Evolutionary conservation across 64 coral and sea anemone genomes (phyloP).

Genomic region (Hydrozoanthus tunicans): DNA sequence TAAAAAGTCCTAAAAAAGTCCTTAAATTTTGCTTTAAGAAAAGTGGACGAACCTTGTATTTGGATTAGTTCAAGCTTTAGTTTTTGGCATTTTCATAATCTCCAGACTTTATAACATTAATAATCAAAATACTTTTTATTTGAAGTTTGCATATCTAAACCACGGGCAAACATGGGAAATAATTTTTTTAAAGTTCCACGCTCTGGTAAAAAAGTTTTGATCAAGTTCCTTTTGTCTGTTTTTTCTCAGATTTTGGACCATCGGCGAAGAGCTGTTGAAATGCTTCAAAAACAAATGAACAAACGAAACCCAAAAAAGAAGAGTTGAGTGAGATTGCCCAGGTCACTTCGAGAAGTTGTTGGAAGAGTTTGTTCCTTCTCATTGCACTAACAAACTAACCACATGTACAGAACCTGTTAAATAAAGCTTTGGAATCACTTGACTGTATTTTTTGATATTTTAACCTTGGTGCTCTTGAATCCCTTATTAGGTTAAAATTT

Average conservation of each 20-base stretch:
- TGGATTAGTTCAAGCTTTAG: no score
- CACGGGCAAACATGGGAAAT: no score
- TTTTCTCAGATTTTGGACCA: slow-evolving; percentile 78
- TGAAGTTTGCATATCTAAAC: no score
- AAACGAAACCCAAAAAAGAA: slow-evolving; percentile 96
- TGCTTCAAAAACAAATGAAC: slow-evolving; percentile 92
- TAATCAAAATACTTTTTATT: no score
- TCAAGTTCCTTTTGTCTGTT: not conserved
- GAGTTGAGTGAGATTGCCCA: slow-evolving; percentile 31
- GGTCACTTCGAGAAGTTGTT: not conserved
- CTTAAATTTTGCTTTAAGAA: no score
- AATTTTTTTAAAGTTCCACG: no score
- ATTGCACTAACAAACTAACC: not conserved
- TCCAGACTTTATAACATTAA: no score
- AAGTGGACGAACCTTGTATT: no score
- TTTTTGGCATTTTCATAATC: no score
- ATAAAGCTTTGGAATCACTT: slow-evolving; percentile 45
- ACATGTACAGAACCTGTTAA: slow-evolving; percentile 52
- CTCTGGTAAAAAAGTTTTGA: not conserved
- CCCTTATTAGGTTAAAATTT: no score
- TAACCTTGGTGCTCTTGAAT: not conserved
- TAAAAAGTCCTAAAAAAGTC: no score
- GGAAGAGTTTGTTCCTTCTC: not conserved
- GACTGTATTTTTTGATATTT: not conserved
- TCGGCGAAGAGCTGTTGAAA: slow-evolving; percentile 68